Evolutionary conservation across 2,113 vertebrate species (phyloP).

Genomic region (Baryphthengus martii): DNA sequence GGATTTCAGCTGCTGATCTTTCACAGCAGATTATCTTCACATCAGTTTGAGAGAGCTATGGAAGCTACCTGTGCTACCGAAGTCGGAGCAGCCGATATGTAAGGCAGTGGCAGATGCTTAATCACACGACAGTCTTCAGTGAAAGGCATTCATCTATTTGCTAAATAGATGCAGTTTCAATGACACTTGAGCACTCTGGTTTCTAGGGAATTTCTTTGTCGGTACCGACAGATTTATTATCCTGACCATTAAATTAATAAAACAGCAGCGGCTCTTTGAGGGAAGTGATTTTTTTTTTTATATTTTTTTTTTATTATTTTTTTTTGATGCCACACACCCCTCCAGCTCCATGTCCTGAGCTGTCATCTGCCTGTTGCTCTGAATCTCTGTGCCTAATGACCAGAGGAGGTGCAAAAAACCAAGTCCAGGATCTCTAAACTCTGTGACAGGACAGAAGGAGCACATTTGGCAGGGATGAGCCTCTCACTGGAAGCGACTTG

Average conservation of each 20-base stretch:
- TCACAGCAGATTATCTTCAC: neutral
- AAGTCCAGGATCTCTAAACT: neutral
- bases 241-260: constrained; percentile 40
- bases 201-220: constrained; percentile 57
- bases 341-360: neutral
- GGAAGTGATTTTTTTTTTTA: neutral
- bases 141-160: constrained; percentile 55
- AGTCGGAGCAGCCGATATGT: neutral
- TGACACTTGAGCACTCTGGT: constrained; percentile 46
- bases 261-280: neutral
- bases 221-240: constrained; percentile 63
- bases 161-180: constrained; percentile 61
- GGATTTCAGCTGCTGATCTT: neutral
- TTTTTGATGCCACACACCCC: neutral
- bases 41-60: neutral
- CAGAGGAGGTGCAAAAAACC: neutral
- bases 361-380: neutral
- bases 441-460: neutral
- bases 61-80: neutral
- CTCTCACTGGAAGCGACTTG: neutral
- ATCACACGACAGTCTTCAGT: neutral
- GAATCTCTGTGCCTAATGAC: neutral
- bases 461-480: neutral
- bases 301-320: too few relatives aligned
- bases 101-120: constrained; percentile 43